A percentile compares a stretch with the other conserved stretches of the same genome.
Conservation (phyloP, 1,140 invertebrate species). For the Panagrolaimus sp. region DNA sequence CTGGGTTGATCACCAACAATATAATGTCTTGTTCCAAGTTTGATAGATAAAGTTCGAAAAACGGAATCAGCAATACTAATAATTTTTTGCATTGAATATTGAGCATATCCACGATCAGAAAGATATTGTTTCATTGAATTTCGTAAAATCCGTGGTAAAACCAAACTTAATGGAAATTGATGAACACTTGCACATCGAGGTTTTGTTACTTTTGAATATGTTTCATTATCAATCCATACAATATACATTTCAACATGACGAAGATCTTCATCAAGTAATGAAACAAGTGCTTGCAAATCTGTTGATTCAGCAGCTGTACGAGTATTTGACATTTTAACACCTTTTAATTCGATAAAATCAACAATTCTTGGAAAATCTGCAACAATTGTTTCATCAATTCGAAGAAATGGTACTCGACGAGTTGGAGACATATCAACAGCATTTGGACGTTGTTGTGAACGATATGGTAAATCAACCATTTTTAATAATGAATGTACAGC, state of each 20-base stretch:
- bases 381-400: background rate
- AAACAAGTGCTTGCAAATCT: background rate
- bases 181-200: background rate
- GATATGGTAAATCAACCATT: constrained; percentile 76
- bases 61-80: background rate
- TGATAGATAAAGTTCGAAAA: background rate
- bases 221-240: constrained; percentile 2
- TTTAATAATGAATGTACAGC: constrained; percentile 69
- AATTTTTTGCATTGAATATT: background rate
- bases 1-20: background rate
- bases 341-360: constrained; percentile 9
- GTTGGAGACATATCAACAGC: constrained; percentile 90
- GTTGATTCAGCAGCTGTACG: background rate
- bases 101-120: background rate
- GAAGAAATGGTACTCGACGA: constrained; percentile 59
- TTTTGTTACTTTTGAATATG: constrained; percentile 1
- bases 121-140: constrained; percentile 4
- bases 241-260: constrained; percentile 11
- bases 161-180: background rate
- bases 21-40: background rate
- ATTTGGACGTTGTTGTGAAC: constrained; percentile 69
- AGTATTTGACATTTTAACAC: background rate
- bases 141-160: background rate
- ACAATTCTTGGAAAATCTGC: background rate
- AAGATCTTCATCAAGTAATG: constrained; percentile 1